A percentile compares a stretch with the other conserved stretches of the same genome.
Conservation (phyloP, 2,888 invertebrate species). For the Isoperla grammatica region DNA sequence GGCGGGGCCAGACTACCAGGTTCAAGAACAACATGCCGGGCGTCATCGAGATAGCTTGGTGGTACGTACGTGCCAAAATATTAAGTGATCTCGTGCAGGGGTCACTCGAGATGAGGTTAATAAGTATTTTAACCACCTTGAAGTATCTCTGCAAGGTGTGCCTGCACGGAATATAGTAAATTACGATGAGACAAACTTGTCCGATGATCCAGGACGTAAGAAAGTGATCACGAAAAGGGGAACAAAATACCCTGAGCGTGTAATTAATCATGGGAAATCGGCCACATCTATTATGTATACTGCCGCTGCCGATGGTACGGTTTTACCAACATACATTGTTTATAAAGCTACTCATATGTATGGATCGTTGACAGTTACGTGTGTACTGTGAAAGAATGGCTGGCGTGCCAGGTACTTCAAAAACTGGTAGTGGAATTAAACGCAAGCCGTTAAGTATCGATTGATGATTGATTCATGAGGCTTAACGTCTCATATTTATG, state of each 20-base stretch:
- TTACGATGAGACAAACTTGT: constrained; percentile 38
- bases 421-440: too few species aligned
- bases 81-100: constrained; percentile 33
- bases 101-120: constrained; percentile 31
- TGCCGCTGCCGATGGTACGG: constrained; percentile 26
- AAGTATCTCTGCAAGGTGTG: constrained; percentile 27
- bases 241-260: constrained; percentile 30
- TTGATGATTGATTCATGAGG: too few species aligned
- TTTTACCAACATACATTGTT: constrained; percentile 30
- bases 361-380: constrained; percentile 27
- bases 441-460: too few species aligned
- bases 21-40: constrained; percentile 19
- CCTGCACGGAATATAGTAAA: constrained; percentile 31
- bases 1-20: constrained; percentile 2
- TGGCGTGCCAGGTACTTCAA: too few species aligned
- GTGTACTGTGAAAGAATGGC: too few species aligned
- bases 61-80: constrained; percentile 23
- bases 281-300: constrained; percentile 26
- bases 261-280: constrained; percentile 29
- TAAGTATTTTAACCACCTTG: constrained; percentile 33
- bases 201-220: constrained; percentile 36
- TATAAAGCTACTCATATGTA: constrained; percentile 29
- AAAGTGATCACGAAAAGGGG: constrained; percentile 28
- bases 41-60: constrained; percentile 13
- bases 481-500: too few species aligned